Base-by-base conservation (phyloP, 2,113 vertebrate genomes). In the Sander vitreus region DNA sequence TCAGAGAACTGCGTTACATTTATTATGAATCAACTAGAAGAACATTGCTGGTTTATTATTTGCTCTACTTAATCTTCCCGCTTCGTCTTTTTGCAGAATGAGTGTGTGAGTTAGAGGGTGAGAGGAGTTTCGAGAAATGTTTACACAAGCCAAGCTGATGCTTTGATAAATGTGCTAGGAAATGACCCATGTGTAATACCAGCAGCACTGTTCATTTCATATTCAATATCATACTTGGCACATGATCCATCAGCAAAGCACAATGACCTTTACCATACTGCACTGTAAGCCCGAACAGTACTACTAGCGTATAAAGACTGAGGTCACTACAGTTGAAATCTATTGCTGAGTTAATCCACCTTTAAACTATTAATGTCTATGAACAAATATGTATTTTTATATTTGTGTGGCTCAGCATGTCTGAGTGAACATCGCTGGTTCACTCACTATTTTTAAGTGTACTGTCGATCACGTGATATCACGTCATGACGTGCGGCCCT, bases 231-330 rank as follows among this genome's bases (percentile, higher is more conserved):
- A 64, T 43, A 72, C 48, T 81, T 75, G 83, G 54, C 69, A 80
- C 78, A 84, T 72, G 54, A 90, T 89, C 81, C 76, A 78, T 88
- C 81, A 83, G 76, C 39, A 75, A 88, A 81, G 76, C 79, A 75
- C 54, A 64, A 6, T 88, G 79, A 90, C 90, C 90, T 90, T 91
- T 88, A 78, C 70, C 47, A 50, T 36, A 71, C 55, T 57, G n/a
- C n/a, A n/a, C n/a, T n/a, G n/a, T n/a, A n/a, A n/a, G n/a, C n/a
- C n/a, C n/a, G n/a, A n/a, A n/a, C n/a, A n/a, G n/a, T n/a, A n/a
- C n/a, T n/a, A n/a, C n/a, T n/a, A n/a, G n/a, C n/a, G n/a, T n/a
- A n/a, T n/a, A n/a, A n/a, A n/a, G n/a, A n/a, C n/a, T n/a, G n/a
- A n/a, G n/a, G n/a, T n/a, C n/a, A n/a, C n/a, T n/a, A n/a, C n/a